Evolutionary conservation across 2,888 invertebrate species (phyloP), one percentile per base, ranked within the genome.

Genomic region (Limnephilus marmoratus): DNA sequence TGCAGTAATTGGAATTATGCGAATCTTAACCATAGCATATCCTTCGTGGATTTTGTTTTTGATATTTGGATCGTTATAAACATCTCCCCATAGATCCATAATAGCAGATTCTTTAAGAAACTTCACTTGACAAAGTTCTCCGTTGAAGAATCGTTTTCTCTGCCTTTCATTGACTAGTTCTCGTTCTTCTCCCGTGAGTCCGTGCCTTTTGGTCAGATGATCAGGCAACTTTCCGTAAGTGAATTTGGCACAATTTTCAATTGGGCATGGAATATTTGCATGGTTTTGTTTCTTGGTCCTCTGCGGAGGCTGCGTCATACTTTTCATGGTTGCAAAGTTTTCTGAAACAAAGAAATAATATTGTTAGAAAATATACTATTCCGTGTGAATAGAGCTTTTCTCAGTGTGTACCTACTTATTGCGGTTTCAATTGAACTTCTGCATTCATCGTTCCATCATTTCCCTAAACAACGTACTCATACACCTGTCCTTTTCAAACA

Each of bases 231-330:
- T 96, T 11, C 96, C 96, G 94, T 96, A 96, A 2, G 96, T 96
- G 94, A 96, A 96, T 92, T 96, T 94, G 41, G 96, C 96, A 94
- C 96, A 96, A 94, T 96, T 96, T 94, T 96, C 96, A 81, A 96
- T 96, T 2, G 96, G 96, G 91, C 96, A 96, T 0, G 96, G 96
- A 49, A 96, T 96, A 94, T 96, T 96, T 0, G 96, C 96, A 93
- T 96, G 96, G 94, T 96, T 96, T 94, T 96, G 96, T 94, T 96
- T 96, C 93, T 96, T 96, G 1, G 96, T 95, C n/a, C 96, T 95
- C 4, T 95, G 94, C 95, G 96, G 96, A 34, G 94, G 94, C 87
- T 90, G 87, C 9, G 90, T 80, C 41, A 90, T 92, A 49, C 80
- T 91, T 45, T 93, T 93, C 93, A 93, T 93, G 12, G 3, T 92